A percentile compares a stretch with the other conserved stretches of the same genome.
Evolutionary conservation across 2,113 vertebrate species (phyloP).

Genomic region (Edolisoma coerulescens): DNA sequence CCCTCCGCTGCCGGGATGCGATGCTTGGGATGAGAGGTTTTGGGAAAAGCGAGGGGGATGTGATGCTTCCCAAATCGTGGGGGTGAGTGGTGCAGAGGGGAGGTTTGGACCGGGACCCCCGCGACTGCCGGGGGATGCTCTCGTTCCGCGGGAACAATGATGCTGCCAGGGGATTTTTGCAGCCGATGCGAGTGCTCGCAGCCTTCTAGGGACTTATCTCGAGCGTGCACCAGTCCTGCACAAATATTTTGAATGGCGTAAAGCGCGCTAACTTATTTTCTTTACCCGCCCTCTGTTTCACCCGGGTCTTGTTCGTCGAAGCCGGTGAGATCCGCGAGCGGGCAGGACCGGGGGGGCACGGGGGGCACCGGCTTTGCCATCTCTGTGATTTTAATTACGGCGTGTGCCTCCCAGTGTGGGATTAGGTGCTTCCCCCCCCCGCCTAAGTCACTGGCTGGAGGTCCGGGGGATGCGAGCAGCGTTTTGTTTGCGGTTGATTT

Average conservation of each 20-base stretch:
- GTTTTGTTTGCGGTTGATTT: background rate
- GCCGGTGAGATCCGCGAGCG: background rate
- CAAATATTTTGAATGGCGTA: background rate
- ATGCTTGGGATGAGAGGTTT: background rate
- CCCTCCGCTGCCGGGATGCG: background rate
- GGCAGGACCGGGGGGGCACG: background rate
- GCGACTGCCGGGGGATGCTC: background rate
- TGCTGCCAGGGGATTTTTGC: background rate
- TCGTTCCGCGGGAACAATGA: background rate
- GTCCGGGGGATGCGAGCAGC: background rate
- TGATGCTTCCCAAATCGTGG: background rate
- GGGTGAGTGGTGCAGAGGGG: background rate
- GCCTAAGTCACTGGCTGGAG: background rate
- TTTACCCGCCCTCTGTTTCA: background rate
- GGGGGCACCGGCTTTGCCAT: background rate
- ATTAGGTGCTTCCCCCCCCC: background rate
- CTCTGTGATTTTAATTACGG: background rate
- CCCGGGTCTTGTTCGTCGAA: background rate
- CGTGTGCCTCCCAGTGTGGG: background rate
- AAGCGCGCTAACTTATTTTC: background rate
- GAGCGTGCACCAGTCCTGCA: background rate
- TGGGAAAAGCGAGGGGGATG: fast-evolving
- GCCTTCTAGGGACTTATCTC: background rate
- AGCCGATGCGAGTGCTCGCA: background rate
- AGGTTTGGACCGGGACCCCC: background rate